phyloP scores from a whole-genome alignment of 2,888 invertebrate genomes.

The Polydrusus pterygomalis region DNA sequence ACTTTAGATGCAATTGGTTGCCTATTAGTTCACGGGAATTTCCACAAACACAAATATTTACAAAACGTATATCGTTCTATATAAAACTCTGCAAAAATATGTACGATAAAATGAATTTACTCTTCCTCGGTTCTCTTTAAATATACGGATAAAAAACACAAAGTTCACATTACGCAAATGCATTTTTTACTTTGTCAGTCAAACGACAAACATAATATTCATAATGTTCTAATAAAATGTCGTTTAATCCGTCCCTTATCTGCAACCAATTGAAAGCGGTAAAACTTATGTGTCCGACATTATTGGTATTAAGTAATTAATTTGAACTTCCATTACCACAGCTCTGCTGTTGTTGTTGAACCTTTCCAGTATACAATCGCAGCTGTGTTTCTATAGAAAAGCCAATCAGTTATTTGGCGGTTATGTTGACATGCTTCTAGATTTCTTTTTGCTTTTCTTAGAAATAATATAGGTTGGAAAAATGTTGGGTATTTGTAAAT shows the following conservation, averaged over 20 bases:
- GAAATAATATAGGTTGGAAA: conserved; percentile 26
- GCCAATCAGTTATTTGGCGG: conserved; percentile 35
- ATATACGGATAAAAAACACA: too few species aligned
- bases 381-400: conserved; percentile 37
- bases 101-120: too few species aligned
- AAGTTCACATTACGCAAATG: too few species aligned
- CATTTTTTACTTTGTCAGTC: too few species aligned
- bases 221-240: not conserved
- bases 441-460: conserved; percentile 38
- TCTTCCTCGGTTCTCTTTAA: too few species aligned
- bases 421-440: conserved; percentile 31
- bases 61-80: too few species aligned
- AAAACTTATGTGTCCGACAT: conserved; percentile 35
- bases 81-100: too few species aligned
- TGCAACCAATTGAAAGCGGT: conserved; percentile 11
- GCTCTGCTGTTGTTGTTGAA: conserved; percentile 27
- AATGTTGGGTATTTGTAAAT: conserved; percentile 34
- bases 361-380: conserved; percentile 40
- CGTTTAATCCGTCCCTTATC: not conserved
- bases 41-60: too few species aligned
- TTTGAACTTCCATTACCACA: conserved; percentile 36
- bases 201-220: not conserved
- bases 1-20: too few species aligned
- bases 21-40: too few species aligned
- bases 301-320: conserved; percentile 43